These are phyloP conservation scores for Ivindomyrus marchei DNA, from an alignment of 2,113 vertebrate genomes.

Conservation along the genomic window DNA sequence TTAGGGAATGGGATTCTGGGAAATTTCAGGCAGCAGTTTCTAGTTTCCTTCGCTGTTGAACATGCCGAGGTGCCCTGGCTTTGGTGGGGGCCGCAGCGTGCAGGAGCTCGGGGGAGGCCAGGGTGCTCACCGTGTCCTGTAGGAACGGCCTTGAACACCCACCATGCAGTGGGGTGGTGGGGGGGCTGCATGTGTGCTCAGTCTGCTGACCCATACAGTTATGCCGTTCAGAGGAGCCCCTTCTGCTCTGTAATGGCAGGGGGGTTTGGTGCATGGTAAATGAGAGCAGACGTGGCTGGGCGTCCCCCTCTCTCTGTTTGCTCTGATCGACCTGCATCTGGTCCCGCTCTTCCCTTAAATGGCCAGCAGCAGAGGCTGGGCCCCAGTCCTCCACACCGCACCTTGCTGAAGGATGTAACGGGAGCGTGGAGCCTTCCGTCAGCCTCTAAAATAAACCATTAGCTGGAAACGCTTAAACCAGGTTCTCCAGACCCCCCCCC, in stretches of 20 bases:
- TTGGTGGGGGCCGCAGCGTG: not conserved
- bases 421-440: not conserved
- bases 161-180: not conserved
- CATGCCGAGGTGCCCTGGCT: not conserved
- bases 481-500: not conserved
- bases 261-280: not conserved
- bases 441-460: constrained; percentile 10
- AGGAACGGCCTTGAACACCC: not conserved
- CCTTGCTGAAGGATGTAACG: not conserved
- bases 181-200: not conserved
- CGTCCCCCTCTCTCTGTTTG: not conserved
- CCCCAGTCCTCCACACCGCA: not conserved
- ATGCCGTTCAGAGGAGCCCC: not conserved
- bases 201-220: not conserved
- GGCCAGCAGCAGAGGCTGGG: not conserved
- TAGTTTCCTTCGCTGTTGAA: not conserved
- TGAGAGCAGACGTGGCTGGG: not conserved
- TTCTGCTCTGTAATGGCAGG: not conserved
- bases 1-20: not conserved
- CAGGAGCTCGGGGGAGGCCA: not conserved
- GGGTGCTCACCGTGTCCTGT: not conserved
- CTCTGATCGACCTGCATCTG: not conserved
- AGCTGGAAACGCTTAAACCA: constrained; percentile 7
- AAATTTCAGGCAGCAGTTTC: not conserved
- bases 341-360: not conserved